A percentile compares a stretch with the other conserved stretches of the same genome.
Conservation (phyloP, 2,888 invertebrate species). For the Coenonympha arcania region DNA sequence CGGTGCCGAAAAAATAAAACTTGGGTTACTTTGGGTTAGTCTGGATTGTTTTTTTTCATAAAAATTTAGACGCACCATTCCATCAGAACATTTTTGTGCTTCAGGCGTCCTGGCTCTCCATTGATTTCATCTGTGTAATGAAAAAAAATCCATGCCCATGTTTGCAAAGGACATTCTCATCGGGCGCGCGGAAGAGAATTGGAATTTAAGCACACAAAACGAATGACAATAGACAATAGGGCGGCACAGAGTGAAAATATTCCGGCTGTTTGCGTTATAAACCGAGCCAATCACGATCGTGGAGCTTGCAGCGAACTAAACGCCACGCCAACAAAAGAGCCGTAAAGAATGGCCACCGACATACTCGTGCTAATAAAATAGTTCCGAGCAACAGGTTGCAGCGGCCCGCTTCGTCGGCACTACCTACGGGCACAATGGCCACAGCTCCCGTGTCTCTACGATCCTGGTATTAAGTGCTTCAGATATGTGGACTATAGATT, state of each 20-base stretch:
- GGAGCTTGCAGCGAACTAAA: constrained; percentile 57
- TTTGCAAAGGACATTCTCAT: constrained; percentile 13
- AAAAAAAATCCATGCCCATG: constrained; percentile 3
- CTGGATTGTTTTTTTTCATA: too few species aligned
- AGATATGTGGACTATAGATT: constrained; percentile 23
- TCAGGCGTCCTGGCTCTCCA: neutral
- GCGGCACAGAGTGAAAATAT: constrained; percentile 51
- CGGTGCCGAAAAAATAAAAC: too few species aligned
- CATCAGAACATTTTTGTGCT: neutral
- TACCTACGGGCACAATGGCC: constrained; percentile 56
- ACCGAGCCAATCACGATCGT: constrained; percentile 59
- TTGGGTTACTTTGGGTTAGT: too few species aligned
- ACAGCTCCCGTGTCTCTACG: constrained; percentile 44
- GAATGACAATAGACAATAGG: constrained; percentile 38
- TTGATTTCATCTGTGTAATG: constrained; percentile 6
- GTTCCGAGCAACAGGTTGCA: constrained; percentile 68
- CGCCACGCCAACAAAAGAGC: constrained; percentile 66
- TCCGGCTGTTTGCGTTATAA: constrained; percentile 57
- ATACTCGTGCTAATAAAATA: constrained; percentile 71
- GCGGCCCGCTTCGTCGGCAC: constrained; percentile 44
- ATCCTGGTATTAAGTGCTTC: constrained; percentile 37
- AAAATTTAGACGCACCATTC: neutral
- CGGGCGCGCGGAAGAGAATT: constrained; percentile 28
- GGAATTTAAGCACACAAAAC: constrained; percentile 35
- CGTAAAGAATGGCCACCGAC: constrained; percentile 71